These are phyloP conservation scores for Nomada ruficornis DNA, from an alignment of 2,888 invertebrate species.

Conservation along the genomic window DNA sequence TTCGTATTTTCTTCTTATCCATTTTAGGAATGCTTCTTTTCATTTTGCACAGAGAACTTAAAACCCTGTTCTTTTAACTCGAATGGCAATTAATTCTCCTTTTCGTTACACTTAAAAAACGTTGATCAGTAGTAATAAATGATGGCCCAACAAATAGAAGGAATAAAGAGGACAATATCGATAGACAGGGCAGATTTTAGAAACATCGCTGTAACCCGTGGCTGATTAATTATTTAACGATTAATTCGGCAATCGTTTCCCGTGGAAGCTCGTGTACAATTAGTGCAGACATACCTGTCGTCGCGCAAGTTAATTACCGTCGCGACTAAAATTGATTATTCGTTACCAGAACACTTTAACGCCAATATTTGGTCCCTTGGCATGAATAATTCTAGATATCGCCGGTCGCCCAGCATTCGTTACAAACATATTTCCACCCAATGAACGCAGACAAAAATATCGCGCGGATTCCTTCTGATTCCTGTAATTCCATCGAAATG, in stretches of 20 bases:
- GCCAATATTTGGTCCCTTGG: slow-evolving; percentile 62
- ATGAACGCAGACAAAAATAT: not conserved
- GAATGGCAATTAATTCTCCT: not conserved
- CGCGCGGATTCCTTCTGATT: not conserved
- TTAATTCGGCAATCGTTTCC: slow-evolving; percentile 16
- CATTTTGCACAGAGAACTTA: no score
- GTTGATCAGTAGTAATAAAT: not conserved
- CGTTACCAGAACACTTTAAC: slow-evolving; percentile 51
- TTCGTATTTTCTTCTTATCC: not conserved
- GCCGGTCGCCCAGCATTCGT: slow-evolving; percentile 26
- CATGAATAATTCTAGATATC: slow-evolving; percentile 33
- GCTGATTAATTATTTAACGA: slow-evolving; percentile 16
- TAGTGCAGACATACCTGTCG: slow-evolving; percentile 41
- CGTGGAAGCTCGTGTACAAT: slow-evolving; percentile 32
- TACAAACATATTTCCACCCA: not conserved
- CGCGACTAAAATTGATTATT: slow-evolving; percentile 51
- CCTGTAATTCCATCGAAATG: not conserved
- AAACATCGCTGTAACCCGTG: not conserved
- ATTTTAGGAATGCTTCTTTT: no score
- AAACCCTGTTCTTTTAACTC: not conserved
- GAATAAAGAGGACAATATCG: not conserved
- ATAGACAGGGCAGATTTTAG: not conserved
- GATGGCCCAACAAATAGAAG: not conserved
- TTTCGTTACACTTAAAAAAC: not conserved
- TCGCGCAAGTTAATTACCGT: slow-evolving; percentile 75